phyloP scores from a whole-genome alignment of 2,113 vertebrate genomes.

The Semicossyphus pulcher region DNA sequence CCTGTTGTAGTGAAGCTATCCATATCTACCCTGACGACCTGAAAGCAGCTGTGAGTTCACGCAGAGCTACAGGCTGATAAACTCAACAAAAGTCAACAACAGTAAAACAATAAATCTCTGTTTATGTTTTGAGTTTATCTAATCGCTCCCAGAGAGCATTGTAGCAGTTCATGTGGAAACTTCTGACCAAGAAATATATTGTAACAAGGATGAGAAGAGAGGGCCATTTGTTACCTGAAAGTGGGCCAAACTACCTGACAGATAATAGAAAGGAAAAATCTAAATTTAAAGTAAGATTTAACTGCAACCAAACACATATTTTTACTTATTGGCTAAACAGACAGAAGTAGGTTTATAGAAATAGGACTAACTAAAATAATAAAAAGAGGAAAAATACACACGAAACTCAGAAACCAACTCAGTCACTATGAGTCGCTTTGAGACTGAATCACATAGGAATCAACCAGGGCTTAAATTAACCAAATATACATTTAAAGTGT shows the following conservation, averaged over 20 bases:
- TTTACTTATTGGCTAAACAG: background rate
- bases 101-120: conserved; percentile 2
- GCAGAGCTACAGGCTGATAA: conserved; percentile 18
- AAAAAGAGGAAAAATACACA: background rate
- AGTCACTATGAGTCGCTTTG: no score
- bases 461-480: no score
- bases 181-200: background rate
- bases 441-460: no score
- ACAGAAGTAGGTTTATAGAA: background rate
- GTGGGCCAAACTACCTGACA: background rate
- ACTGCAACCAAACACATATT: background rate
- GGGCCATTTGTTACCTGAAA: background rate
- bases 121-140: conserved; percentile 17
- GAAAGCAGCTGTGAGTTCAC: conserved; percentile 29
- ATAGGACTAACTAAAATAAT: background rate
- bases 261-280: background rate
- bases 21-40: conserved; percentile 38
- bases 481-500: no score
- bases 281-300: background rate
- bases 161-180: background rate
- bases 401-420: no score
- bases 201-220: background rate
- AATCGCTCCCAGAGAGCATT: background rate
- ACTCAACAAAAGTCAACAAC: conserved; percentile 3
- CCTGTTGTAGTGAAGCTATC: conserved; percentile 24